Base-by-base conservation (phyloP, 2,797 vertebrate genomes). In the Xenentodon cancila region DNA sequence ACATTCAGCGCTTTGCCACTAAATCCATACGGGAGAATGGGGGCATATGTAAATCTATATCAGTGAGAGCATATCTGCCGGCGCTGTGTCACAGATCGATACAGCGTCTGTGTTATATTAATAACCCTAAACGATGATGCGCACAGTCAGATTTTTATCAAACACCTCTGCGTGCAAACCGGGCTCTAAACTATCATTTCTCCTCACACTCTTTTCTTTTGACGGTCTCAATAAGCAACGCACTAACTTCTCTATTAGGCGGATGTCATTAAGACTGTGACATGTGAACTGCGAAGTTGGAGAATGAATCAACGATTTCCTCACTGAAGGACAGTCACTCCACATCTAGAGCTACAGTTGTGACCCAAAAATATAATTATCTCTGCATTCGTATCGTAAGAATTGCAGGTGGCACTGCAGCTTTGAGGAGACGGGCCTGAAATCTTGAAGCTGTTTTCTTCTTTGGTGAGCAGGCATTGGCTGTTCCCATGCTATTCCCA, bases 21-120 rank as follows among this genome's bases (percentile, higher is more conserved):
- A 70, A 87, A 91, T 88, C 88, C 79, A 88, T 84, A 79, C 0
- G 9, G 51, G 63, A 59, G 79, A 80, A 84, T 65, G 60, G 84
- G 64, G 71, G 49, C 71, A 25, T 89, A 89, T 89, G 87, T 90
- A 87, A 89, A 90, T 89, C 85, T 84, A 89, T 86, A 89, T 84
- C 72, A 46, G 67, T 44, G 76, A 79, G 81, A 72, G 73, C 77
- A 80, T 84, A 71, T 82, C 83, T 79, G 75, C 81, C 19, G 58
- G 70, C 52, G 19, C 80, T 46, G 79, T 75, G 77, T 80, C 85
- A 64, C 1, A 8, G 75, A 84, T 91, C 89, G 63, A 91, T 91
- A 81, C 67, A 32, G 66, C 45, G 79, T 87, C 85, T 88, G 87
- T 81, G 85, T 87, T 86, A 86, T 90, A 89, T 89, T 90, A 91